A percentile compares a stretch with the other conserved stretches of the same genome.
Conservation (phyloP, 2,888 invertebrate genomes). For the Apodemia mormo region DNA sequence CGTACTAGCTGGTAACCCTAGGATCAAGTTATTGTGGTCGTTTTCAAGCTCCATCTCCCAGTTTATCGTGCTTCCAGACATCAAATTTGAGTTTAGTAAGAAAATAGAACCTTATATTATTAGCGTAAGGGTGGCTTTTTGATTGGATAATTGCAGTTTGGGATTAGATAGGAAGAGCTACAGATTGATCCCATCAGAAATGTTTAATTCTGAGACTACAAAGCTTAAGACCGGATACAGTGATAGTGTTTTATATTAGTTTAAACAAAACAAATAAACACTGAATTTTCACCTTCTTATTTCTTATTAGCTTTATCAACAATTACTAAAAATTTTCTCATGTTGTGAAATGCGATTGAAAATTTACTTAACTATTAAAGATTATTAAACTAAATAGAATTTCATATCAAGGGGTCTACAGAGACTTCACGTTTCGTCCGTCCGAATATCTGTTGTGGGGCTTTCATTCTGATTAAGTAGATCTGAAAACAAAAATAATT, state of each 20-base stretch:
- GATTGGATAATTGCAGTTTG: constrained; percentile 38
- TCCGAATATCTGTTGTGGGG: too few relatives aligned
- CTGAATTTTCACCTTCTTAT: constrained; percentile 52
- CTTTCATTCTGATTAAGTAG: too few relatives aligned
- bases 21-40: constrained; percentile 51
- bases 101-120: constrained; percentile 51
- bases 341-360: too few relatives aligned
- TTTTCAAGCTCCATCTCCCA: constrained; percentile 52
- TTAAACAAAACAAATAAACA: constrained; percentile 27
- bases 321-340: too few relatives aligned
- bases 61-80: constrained; percentile 60
- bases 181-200: constrained; percentile 60
- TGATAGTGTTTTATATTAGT: constrained; percentile 50
- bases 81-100: constrained; percentile 42
- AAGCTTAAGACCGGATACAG: constrained; percentile 43
- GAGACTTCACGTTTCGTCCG: too few relatives aligned
- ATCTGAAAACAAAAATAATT: too few relatives aligned
- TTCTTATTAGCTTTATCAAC: constrained; percentile 33
- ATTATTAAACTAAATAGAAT: too few relatives aligned
- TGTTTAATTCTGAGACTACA: constrained; percentile 40
- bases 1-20: constrained; percentile 30
- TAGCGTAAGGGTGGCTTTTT: constrained; percentile 53
- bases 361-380: too few relatives aligned
- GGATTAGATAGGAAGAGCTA: constrained; percentile 58
- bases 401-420: too few relatives aligned